Percentiles rank a stretch among this genome's conserved stretches.
phyloP scores from a whole-genome alignment of 2,113 vertebrate species.

The Hyla sarda region DNA sequence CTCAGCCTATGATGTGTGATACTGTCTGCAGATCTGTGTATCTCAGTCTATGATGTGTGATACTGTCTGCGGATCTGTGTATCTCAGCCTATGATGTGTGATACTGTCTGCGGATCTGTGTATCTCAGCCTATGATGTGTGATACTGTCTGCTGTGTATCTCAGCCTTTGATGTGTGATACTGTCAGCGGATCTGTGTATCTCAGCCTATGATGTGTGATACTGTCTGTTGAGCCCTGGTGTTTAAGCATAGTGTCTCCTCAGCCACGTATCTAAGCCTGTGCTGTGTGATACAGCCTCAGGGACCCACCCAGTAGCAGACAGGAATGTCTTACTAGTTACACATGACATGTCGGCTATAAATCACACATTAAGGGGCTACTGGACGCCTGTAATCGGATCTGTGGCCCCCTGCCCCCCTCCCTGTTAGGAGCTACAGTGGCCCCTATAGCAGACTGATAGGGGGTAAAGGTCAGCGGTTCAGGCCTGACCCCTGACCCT shows the following conservation, averaged over 20 bases:
- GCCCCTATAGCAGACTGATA: constrained; percentile 61
- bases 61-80: too few relatives aligned
- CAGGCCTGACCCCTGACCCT: constrained; percentile 61
- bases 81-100: too few relatives aligned
- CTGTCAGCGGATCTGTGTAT: too few relatives aligned
- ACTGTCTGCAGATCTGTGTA: too few relatives aligned
- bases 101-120: too few relatives aligned
- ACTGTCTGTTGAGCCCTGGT: neutral
- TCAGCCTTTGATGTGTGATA: too few relatives aligned
- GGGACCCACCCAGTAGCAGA: neutral
- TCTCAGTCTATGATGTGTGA: too few relatives aligned
- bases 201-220: too few relatives aligned
- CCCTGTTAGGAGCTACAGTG: constrained; percentile 25
- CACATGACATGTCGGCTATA: neutral
- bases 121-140: too few relatives aligned
- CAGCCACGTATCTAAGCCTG: neutral
- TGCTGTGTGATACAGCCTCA: neutral
- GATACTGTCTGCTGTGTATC: too few relatives aligned
- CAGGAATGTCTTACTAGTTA: neutral
- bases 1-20: too few relatives aligned
- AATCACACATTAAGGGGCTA: neutral
- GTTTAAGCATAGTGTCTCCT: too few relatives aligned
- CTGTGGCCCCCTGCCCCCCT: neutral
- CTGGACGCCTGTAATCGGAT: constrained; percentile 2
- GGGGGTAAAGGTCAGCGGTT: constrained; percentile 64